phyloP scores from a whole-genome alignment of 2,888 invertebrate species.

The Eupithecia inturbata region DNA sequence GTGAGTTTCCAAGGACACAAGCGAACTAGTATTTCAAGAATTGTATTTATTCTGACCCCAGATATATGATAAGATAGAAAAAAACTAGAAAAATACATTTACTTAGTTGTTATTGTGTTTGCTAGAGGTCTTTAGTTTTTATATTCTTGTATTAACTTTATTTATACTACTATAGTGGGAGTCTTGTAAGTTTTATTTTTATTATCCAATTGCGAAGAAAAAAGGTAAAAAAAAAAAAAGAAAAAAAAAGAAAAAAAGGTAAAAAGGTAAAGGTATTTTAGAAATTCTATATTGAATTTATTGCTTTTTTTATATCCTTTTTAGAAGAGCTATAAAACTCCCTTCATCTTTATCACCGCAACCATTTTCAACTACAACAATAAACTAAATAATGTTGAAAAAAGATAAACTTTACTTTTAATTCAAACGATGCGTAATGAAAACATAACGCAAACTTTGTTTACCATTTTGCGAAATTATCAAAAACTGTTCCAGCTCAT shows the following conservation, averaged over 20 bases:
- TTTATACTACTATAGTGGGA: background rate
- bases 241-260: too few relatives aligned
- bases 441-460: background rate
- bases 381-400: too few relatives aligned
- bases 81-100: background rate
- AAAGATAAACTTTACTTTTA: background rate
- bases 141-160: background rate
- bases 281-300: too few relatives aligned
- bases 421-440: background rate
- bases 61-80: background rate
- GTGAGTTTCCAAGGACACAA: background rate
- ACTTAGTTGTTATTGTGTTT: background rate
- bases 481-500: background rate
- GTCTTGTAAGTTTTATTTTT: background rate
- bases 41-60: background rate
- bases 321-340: too few relatives aligned
- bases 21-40: background rate
- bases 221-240: too few relatives aligned
- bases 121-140: background rate
- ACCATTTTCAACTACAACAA: too few relatives aligned
- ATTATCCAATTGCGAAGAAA: background rate
- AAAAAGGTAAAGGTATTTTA: too few relatives aligned
- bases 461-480: background rate
- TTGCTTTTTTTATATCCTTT: too few relatives aligned
- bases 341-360: too few relatives aligned